Percentiles rank a stretch among this genome's conserved stretches.
Conservation (phyloP, 2,797 vertebrate species). For the Amblyopsis hoosieri region DNA sequence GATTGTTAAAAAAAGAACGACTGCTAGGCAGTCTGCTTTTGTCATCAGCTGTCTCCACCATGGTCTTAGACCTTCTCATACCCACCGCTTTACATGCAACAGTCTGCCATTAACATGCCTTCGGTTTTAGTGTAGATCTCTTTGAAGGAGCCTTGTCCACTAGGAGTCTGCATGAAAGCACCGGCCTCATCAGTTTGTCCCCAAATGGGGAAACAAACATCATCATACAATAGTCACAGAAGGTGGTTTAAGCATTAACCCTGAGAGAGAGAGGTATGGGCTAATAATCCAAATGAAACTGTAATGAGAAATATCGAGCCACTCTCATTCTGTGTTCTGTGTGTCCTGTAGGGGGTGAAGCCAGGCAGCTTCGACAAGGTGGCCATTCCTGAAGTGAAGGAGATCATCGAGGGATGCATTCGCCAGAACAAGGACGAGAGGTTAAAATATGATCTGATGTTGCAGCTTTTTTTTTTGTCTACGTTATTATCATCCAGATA, state of each 20-base stretch:
- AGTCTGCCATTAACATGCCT: background rate
- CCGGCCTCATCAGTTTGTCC: too few species aligned
- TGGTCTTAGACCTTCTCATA: slow-evolving; percentile 1
- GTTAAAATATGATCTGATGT: slow-evolving; percentile 58
- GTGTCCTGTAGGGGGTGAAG: slow-evolving; percentile 91
- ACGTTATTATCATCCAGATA: background rate
- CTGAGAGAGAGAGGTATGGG: background rate
- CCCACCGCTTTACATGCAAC: slow-evolving; percentile 9
- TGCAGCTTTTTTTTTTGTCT: background rate
- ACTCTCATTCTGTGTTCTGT: slow-evolving; percentile 69
- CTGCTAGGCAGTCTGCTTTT: slow-evolving; percentile 30
- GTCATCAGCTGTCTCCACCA: slow-evolving; percentile 17
- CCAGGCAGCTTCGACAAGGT: slow-evolving; percentile 99
- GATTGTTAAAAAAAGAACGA: too few species aligned
- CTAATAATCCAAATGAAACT: slow-evolving; percentile 16
- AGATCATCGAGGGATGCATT: slow-evolving; percentile 99
- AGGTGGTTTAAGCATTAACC: too few species aligned
- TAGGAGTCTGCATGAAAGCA: background rate
- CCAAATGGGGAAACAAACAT: too few species aligned
- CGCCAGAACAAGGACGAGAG: slow-evolving; percentile 97
- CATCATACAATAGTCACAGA: too few species aligned
- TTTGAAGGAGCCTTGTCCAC: slow-evolving; percentile 2
- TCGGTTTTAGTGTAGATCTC: background rate
- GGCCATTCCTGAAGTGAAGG: slow-evolving; percentile 98
- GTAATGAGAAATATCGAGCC: background rate